phyloP scores from a whole-genome alignment of 2,888 invertebrate species.

The Belgica antarctica region DNA sequence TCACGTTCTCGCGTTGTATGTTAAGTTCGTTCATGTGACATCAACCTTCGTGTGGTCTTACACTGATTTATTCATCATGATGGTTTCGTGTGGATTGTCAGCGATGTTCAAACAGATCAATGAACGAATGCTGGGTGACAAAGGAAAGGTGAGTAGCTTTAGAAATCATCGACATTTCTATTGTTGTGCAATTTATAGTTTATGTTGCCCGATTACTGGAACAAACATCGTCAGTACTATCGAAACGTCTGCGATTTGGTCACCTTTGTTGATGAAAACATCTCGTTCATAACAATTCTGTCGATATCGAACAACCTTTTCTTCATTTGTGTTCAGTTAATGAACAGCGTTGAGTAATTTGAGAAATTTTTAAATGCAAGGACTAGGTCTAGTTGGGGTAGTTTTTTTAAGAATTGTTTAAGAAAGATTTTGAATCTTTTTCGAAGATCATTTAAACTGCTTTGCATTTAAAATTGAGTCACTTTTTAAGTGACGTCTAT shows the following conservation, averaged over 20 bases:
- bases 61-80: conserved; percentile 32
- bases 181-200: conserved; percentile 46
- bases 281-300: conserved; percentile 58
- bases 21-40: conserved; percentile 33
- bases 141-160: conserved; percentile 38
- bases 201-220: conserved; percentile 57
- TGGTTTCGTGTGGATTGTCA: conserved; percentile 23
- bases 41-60: conserved; percentile 30
- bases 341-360: conserved; percentile 57
- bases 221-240: conserved; percentile 58
- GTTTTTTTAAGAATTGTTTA: too few relatives aligned
- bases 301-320: conserved; percentile 61
- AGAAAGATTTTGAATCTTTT: too few relatives aligned
- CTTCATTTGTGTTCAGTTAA: conserved; percentile 61
- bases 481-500: too few relatives aligned
- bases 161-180: not conserved
- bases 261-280: conserved; percentile 56
- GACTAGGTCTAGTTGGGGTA: too few relatives aligned
- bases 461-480: too few relatives aligned
- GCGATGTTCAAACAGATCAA: conserved; percentile 17
- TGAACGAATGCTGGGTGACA: conserved; percentile 15
- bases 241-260: conserved; percentile 57
- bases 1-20: not conserved
- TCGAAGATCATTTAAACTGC: too few relatives aligned
- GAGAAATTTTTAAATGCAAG: too few relatives aligned